Percentiles rank a stretch among this genome's conserved stretches.
Evolutionary conservation across 2,888 invertebrate species (phyloP).

Genomic region (Parelbella ahira): DNA sequence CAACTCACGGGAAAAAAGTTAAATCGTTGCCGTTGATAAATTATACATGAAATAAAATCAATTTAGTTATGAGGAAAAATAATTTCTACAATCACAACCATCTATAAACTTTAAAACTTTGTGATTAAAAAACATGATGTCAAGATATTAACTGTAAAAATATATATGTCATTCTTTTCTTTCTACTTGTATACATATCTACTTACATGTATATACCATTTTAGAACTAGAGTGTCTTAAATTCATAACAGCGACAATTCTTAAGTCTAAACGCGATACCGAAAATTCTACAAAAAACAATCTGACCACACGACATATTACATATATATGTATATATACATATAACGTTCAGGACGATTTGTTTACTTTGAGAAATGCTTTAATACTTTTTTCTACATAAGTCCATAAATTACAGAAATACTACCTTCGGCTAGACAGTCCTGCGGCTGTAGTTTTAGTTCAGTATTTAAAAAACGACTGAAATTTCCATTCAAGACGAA

Average conservation of each 20-base stretch:
- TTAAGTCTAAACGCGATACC: background rate
- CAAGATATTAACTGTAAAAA: slow-evolving; percentile 44
- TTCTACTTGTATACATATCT: slow-evolving; percentile 27
- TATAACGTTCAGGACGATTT: too few species aligned
- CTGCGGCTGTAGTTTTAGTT: too few species aligned
- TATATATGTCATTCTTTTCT: slow-evolving; percentile 42
- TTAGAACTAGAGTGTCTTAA: slow-evolving; percentile 7
- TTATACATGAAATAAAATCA: background rate
- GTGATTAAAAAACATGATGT: slow-evolving; percentile 48
- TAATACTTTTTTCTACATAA: too few species aligned
- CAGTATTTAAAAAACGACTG: too few species aligned
- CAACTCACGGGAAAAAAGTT: too few species aligned
- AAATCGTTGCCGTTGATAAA: too few species aligned
- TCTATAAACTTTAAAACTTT: slow-evolving; percentile 60
- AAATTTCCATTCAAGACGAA: too few species aligned
- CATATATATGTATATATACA: too few species aligned
- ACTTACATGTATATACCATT: slow-evolving; percentile 8
- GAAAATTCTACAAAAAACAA: slow-evolving; percentile 10
- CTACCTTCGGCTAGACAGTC: too few species aligned
- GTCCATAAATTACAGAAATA: too few species aligned
- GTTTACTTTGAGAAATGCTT: slow-evolving; percentile 13
- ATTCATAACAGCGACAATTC: slow-evolving; percentile 13
- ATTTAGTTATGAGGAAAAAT: slow-evolving; percentile 8
- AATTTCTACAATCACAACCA: slow-evolving; percentile 65
- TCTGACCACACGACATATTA: too few species aligned